Evolutionary conservation across 2,888 invertebrate genomes (phyloP), one percentile per base, ranked within the genome.

Genomic region (Lithophane ornitopus): DNA sequence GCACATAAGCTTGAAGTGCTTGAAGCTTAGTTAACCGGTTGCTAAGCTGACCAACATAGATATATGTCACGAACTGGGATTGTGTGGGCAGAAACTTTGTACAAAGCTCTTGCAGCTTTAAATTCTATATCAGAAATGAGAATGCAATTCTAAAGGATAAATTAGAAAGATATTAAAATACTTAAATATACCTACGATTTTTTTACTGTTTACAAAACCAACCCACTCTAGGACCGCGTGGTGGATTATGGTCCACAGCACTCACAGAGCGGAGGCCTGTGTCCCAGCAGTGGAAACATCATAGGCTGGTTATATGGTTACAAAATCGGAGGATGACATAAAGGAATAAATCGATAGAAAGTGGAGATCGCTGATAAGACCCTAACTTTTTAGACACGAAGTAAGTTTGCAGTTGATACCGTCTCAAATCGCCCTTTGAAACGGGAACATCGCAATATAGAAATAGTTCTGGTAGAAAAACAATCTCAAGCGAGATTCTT

Each of bases 21-120:
- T 34, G 49, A 63, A 65, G 78, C 78, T 63, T 74, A 62, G 59
- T 61, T 22, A 66, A 61, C 74, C 61, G 74, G 80, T 78, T 79
- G 74, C 74, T 26, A n/a, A 54, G 52, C 44, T 54, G n/a, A 66
- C 12, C 52, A 66, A 54, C 39, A 9, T 41, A 39, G 14, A 41
- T 28, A 26, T 16, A 61, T 26, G 44, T 71, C 52, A 72, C 26
- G 26, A 72, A 49, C n/a, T 41, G 19, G n/a, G 52, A 46, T 54
- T 72, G 1, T 44, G 71, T 22, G 22, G 34, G 19, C 22, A 26
- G 72, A 19, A 63, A 19, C 34, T 44, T 58, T 44, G 63, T 56
- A 16, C n/a, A 6, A 12, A 65, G 39, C 39, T 58, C 22, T 58
- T 73, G 19, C 7, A 61, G 59, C 59, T 72, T 61, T 19, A 8